phyloP scores from a whole-genome alignment of 1,140 invertebrate genomes.

The Parasteatoda tepidariorum region DNA sequence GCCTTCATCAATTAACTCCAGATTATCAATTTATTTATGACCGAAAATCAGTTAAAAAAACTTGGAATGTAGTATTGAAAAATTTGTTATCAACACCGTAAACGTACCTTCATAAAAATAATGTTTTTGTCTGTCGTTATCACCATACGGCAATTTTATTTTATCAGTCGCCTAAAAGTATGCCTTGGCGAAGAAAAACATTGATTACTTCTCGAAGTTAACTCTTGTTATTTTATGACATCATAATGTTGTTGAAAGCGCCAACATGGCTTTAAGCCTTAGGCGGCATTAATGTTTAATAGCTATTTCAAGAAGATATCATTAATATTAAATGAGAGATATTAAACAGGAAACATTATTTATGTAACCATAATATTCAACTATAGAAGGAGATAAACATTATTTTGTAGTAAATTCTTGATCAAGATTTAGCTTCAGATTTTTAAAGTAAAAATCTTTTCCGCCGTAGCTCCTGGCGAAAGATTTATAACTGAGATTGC shows the following conservation, averaged over 20 bases:
- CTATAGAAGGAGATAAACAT: background rate
- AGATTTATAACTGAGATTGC: too few relatives aligned
- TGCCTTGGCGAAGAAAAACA: background rate
- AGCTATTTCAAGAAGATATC: background rate
- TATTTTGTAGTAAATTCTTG: background rate
- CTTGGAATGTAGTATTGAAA: too few relatives aligned
- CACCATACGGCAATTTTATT: background rate
- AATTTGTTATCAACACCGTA: too few relatives aligned
- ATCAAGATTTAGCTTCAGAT: too few relatives aligned
- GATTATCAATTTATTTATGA: too few relatives aligned
- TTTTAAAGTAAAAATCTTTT: too few relatives aligned
- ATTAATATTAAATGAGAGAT: background rate
- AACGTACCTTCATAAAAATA: too few relatives aligned
- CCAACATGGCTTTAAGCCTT: background rate
- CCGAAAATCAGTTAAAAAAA: too few relatives aligned
- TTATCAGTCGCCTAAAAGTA: background rate
- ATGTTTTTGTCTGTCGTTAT: too few relatives aligned
- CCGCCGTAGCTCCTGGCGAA: too few relatives aligned
- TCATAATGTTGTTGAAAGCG: background rate
- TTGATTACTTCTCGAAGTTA: background rate
- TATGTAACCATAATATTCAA: background rate
- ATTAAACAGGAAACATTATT: background rate
- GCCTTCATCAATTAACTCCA: too few relatives aligned
- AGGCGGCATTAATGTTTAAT: background rate
- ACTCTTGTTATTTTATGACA: background rate